phyloP scores from a whole-genome alignment of 2,113 vertebrate genomes.

The Paedocypris sp. region DNA sequence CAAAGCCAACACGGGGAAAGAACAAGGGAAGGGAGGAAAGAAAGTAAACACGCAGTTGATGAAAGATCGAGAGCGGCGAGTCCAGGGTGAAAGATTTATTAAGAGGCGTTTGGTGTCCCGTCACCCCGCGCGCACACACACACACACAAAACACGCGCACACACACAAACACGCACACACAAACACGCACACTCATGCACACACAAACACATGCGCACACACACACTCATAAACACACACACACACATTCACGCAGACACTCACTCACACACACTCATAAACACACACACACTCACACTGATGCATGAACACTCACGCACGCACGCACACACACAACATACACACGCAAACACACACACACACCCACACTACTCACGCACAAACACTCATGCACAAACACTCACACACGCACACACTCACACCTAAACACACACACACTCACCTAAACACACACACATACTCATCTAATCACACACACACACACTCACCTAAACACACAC shows the following conservation, averaged over 20 bases:
- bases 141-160: background rate
- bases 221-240: background rate
- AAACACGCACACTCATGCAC: background rate
- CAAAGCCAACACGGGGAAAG: slow-evolving; percentile 20
- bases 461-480: too few species aligned
- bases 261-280: background rate
- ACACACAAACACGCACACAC: background rate
- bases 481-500: background rate
- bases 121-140: slow-evolving; percentile 15
- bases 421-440: too few species aligned
- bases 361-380: background rate
- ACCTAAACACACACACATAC: too few species aligned
- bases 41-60: slow-evolving; percentile 34
- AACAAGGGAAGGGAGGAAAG: background rate
- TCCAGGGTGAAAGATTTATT: slow-evolving; percentile 20
- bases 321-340: too few species aligned
- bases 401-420: background rate
- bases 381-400: slow-evolving; percentile 7
- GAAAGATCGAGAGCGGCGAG: slow-evolving; percentile 22
- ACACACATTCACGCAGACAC: background rate
- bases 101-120: slow-evolving; percentile 20
- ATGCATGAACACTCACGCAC: too few species aligned
- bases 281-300: background rate
- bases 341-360: slow-evolving; percentile 10
- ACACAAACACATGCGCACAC: background rate